Evolutionary conservation across 2,113 vertebrate genomes (phyloP).

Genomic region (Perccottus glenii): DNA sequence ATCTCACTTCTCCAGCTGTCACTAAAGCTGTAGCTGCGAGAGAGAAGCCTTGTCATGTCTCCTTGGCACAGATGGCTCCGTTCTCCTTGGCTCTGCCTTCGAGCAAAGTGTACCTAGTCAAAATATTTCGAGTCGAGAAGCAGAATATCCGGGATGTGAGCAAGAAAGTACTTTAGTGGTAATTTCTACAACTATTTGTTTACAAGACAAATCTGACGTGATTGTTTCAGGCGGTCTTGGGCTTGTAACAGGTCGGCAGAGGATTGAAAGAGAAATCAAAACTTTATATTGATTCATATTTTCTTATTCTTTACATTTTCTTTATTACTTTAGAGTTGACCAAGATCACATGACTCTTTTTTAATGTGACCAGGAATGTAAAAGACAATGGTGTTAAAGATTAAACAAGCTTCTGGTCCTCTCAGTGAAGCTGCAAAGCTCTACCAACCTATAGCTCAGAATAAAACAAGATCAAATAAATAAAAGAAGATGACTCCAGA

Average conservation of each 20-base stretch:
- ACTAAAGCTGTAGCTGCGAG: slow-evolving; percentile 43
- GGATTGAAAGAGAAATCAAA: no score
- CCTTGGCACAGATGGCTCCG: slow-evolving; percentile 55
- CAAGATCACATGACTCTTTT: no score
- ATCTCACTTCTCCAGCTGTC: slow-evolving; percentile 70
- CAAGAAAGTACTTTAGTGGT: neutral
- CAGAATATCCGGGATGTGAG: slow-evolving; percentile 17
- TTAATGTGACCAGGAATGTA: no score
- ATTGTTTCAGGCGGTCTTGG: no score
- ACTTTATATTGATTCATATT: no score
- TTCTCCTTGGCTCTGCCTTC: slow-evolving; percentile 46
- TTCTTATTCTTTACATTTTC: no score
- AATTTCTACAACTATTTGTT: no score
- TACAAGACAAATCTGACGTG: no score
- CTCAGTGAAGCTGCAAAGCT: neutral
- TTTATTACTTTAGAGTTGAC: no score
- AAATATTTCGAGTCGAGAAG: slow-evolving; percentile 29
- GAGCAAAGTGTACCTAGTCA: slow-evolving; percentile 36
- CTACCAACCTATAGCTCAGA: neutral
- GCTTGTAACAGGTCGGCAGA: no score
- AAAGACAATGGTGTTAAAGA: no score
- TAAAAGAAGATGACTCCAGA: neutral
- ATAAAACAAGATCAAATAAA: neutral
- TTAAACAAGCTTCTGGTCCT: neutral
- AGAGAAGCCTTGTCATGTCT: slow-evolving; percentile 47